Evolutionary conservation across 2,888 invertebrate genomes (phyloP), one percentile per base, ranked within the genome.

Genomic region (Protodeltote pygarga): DNA sequence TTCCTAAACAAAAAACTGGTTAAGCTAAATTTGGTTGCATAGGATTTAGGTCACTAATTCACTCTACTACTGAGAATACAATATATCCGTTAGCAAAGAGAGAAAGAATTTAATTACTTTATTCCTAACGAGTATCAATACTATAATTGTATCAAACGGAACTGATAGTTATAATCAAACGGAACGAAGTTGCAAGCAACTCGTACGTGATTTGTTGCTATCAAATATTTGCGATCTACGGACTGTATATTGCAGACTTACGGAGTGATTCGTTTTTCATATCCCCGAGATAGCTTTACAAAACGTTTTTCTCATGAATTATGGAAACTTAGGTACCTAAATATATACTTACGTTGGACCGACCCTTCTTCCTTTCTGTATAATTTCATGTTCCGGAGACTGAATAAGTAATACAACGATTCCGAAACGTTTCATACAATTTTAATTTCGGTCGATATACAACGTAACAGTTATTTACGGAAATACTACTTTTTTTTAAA

Each of bases 391-490:
- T 85, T 84, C 84, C 84, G 50, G 70, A 71, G 72, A 73, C 73
- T 88, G 85, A 89, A 90, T 90, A 85, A 87, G 75, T 89, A 81
- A 88, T 83, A 74, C 67, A 57, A 68, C 73, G 71, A 75, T 81
- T 75, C 73, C 74, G 76, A 77, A 79, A 65, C 60, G 69, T 72
- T 68, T 71, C 75, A 74, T 87, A 77, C 79, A 86, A 84, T 72
- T 83, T 87, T 85, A 80, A 85, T 83, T 77, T 73, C 72, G 74
- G 65, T 81, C 77, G 76, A 82, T 79, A 71, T 48, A 49, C 45
- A 42, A 25, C 28, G 37, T 21, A 28, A 32, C 39, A 38, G 47
- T 59, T 54, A 44, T 39, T 47, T 44, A 33, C 46, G 33, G 28
- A 33, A 13, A 28, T 20, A 42, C 32, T 27, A 11, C 15, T 4